These are phyloP conservation scores for Solenodon paradoxus DNA, from an alignment of 2,113 vertebrate genomes.

Conservation along the genomic window DNA sequence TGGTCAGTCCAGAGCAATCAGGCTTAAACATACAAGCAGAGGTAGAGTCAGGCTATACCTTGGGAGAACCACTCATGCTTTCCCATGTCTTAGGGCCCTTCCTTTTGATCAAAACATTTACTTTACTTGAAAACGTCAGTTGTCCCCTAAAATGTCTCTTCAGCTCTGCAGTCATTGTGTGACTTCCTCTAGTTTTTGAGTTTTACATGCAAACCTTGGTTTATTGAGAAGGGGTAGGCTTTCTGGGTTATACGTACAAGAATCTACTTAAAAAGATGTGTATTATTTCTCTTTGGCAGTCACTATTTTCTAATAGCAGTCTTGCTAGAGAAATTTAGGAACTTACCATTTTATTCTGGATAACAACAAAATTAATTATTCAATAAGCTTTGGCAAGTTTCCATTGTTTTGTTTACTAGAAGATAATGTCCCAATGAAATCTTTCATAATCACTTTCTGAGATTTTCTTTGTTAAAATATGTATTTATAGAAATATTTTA, in stretches of 20 bases:
- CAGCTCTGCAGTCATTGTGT: neutral
- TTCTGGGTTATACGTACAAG: neutral
- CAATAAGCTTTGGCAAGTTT: neutral
- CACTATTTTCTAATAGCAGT: neutral
- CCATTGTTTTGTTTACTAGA: conserved; percentile 11
- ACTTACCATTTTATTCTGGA: neutral
- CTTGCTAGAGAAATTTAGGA: neutral
- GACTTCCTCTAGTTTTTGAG: neutral
- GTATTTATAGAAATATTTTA: neutral
- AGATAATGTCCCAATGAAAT: neutral
- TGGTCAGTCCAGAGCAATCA: neutral
- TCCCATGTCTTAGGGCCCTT: neutral
- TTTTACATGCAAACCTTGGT: neutral
- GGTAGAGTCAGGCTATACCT: neutral
- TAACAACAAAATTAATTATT: neutral
- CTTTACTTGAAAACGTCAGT: neutral
- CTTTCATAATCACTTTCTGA: neutral
- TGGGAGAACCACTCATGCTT: neutral
- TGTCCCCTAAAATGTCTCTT: neutral
- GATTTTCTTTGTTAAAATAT: conserved; percentile 4
- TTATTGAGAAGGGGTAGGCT: neutral
- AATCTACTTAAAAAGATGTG: neutral
- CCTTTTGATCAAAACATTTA: neutral
- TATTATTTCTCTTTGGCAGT: neutral
- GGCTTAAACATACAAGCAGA: neutral